A percentile compares a stretch with the other conserved stretches of the same genome.
Conservation (phyloP, 2,113 vertebrate species). For the Myotis yumanensis region DNA sequence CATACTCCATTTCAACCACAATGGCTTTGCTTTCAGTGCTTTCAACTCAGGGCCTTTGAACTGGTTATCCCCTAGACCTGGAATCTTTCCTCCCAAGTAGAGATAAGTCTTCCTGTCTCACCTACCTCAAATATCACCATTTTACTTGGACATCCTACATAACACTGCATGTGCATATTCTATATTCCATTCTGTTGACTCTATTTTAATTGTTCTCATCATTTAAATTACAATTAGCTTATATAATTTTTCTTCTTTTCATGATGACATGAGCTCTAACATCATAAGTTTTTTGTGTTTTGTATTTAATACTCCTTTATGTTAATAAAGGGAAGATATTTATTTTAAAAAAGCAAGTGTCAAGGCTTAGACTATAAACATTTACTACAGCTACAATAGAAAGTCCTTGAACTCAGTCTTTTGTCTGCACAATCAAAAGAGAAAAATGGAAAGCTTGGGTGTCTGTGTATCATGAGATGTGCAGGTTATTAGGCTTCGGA, state of each 20-base stretch:
- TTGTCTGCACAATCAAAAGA: constrained; percentile 29
- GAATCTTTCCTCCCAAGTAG: background rate
- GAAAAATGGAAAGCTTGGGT: constrained; percentile 18
- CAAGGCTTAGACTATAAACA: constrained; percentile 4
- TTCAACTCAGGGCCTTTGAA: background rate
- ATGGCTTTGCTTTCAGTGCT: background rate
- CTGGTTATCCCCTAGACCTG: background rate
- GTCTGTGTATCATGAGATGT: constrained; percentile 59
- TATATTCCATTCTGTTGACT: no score
- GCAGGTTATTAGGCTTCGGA: constrained; percentile 39
- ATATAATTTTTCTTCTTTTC: background rate
- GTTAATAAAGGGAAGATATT: background rate
- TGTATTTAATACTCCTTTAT: background rate
- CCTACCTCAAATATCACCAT: background rate
- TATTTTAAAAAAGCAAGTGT: background rate
- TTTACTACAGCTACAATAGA: background rate
- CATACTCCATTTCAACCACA: background rate
- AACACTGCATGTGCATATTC: background rate
- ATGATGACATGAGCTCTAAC: background rate
- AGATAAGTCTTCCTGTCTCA: background rate
- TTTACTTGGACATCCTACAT: background rate
- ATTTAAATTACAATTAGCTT: background rate
- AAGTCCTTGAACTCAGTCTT: constrained; percentile 36
- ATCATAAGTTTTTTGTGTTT: background rate
- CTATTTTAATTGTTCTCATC: background rate